phyloP scores from a whole-genome alignment of 2,888 invertebrate genomes.

The Neoascia interrupta region DNA sequence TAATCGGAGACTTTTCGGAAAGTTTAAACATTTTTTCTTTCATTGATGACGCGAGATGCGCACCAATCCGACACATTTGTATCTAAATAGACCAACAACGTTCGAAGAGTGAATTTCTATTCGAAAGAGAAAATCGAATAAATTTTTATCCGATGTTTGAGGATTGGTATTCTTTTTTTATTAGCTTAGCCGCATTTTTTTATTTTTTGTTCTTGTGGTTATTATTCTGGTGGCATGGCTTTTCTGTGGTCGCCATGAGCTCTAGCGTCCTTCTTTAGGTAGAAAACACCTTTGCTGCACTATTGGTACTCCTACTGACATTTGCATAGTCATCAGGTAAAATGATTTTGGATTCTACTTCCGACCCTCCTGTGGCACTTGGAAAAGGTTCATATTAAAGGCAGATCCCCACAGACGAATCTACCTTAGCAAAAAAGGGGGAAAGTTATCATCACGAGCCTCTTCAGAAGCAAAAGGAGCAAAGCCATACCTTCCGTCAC shows the following conservation, averaged over 20 bases:
- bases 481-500: constrained; percentile 35
- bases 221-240: constrained; percentile 53
- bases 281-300: constrained; percentile 7
- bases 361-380: no score
- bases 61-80: no score
- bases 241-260: constrained; percentile 31
- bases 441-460: no score
- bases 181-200: constrained; percentile 22
- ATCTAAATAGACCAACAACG: no score
- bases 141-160: constrained; percentile 34
- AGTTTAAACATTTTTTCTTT: constrained; percentile 35
- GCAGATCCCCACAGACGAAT: no score
- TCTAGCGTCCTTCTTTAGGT: constrained; percentile 24
- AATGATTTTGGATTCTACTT: constrained; percentile 17
- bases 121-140: constrained; percentile 52
- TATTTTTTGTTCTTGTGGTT: constrained; percentile 24
- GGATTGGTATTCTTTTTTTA: constrained; percentile 44
- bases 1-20: constrained; percentile 28
- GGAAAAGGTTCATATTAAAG: no score
- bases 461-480: constrained; percentile 12
- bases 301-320: constrained; percentile 23
- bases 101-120: no score
- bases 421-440: no score
- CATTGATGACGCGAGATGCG: constrained; percentile 2
- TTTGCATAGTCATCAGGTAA: constrained; percentile 58